Conservation (phyloP, 2,113 vertebrate genomes). For the Nicator chloris region DNA sequence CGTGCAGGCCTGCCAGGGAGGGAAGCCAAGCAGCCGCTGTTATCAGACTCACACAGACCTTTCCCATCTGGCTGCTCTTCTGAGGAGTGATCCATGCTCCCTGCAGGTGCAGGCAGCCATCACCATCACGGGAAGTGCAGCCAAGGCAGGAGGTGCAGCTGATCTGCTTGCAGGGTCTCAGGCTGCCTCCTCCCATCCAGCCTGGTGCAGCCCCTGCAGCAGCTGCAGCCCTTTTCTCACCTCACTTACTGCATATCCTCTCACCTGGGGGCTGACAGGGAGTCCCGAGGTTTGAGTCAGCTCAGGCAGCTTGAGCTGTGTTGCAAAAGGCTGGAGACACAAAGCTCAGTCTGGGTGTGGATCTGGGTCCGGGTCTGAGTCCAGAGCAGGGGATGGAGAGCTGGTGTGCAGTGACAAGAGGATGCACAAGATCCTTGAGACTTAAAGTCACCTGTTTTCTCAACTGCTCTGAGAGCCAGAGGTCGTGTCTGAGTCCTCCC, state of each 20-base stretch:
- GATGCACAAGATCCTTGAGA: not conserved
- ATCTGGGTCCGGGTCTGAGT: not conserved
- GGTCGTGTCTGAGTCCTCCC: not conserved
- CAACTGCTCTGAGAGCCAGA: not conserved
- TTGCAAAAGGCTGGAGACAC: not conserved
- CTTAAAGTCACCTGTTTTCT: not conserved
- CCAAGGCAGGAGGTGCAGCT: not conserved
- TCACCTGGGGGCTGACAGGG: not conserved
- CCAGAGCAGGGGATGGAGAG: not conserved
- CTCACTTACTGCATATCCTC: no score
- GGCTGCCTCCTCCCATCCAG: not conserved
- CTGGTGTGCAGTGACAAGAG: not conserved
- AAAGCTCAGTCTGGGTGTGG: not conserved
- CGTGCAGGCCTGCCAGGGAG: not conserved
- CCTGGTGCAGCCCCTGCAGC: not conserved
- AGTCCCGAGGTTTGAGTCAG: rapidly evolving
- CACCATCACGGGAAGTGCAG: not conserved
- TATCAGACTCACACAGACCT: constrained; percentile 12
- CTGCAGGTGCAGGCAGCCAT: not conserved
- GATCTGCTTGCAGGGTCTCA: not conserved
- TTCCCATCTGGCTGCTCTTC: constrained; percentile 24
- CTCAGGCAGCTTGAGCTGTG: not conserved
- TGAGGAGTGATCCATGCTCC: not conserved
- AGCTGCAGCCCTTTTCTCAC: not conserved
- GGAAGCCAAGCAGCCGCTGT: not conserved